Conservation (phyloP, 2,888 invertebrate genomes). For the Timema cristinae region DNA sequence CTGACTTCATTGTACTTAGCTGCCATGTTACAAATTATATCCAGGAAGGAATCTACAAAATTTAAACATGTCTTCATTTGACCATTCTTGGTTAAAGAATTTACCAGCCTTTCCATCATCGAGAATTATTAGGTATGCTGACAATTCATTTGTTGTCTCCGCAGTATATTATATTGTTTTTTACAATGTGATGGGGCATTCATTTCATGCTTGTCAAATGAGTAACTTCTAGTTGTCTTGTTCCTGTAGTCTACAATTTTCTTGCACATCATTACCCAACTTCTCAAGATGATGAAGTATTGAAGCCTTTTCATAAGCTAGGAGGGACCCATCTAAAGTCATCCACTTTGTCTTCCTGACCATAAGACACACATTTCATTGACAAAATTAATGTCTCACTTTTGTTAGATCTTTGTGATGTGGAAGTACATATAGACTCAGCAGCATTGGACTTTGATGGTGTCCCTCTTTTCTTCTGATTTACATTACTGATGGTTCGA, state of each 20-base stretch:
- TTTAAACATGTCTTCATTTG: constrained; percentile 11
- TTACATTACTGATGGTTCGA: not conserved
- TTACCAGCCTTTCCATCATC: not conserved
- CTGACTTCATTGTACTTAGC: constrained; percentile 5
- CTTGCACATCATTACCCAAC: no score
- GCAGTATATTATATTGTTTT: not conserved
- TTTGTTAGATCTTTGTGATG: not conserved
- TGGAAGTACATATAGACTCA: not conserved
- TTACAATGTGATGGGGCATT: not conserved
- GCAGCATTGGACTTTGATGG: constrained; percentile 1
- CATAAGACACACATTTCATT: not conserved
- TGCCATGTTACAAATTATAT: constrained; percentile 13
- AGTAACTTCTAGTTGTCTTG: no score
- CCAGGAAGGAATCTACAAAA: constrained; percentile 6
- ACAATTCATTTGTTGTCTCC: not conserved
- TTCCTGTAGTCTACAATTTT: no score
- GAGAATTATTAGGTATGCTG: not conserved
- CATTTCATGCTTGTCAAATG: no score
- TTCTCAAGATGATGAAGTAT: no score
- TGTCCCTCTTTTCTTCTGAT: not conserved
- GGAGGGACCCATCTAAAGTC: not conserved
- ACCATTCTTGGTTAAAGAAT: constrained; percentile 3
- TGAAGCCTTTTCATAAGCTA: no score
- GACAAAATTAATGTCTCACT: not conserved
- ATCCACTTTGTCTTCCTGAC: not conserved